These are phyloP conservation scores for Parascotia fuliginaria DNA, from an alignment of 2,888 invertebrate genomes.

Conservation along the genomic window DNA sequence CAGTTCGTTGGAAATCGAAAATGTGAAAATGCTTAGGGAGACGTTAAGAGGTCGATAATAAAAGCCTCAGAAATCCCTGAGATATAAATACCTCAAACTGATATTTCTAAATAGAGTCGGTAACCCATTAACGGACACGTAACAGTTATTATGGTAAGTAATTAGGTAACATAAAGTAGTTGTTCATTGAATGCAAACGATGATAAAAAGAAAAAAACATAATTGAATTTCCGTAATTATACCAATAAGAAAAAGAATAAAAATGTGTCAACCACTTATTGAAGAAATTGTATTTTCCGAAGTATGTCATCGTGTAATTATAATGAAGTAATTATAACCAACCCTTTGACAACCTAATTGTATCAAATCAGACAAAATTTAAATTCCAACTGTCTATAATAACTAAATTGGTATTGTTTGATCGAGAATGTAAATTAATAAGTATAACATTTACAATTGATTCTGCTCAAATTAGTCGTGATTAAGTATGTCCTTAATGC, in stretches of 20 bases:
- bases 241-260: constrained; percentile 8
- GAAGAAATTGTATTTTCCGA: constrained; percentile 4
- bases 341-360: constrained; percentile 37
- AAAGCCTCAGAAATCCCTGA: neutral
- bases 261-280: constrained; percentile 6
- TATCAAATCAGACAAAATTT: constrained; percentile 44
- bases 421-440: no score
- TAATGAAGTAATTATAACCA: constrained; percentile 4
- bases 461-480: no score
- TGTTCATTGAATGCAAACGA: constrained; percentile 8
- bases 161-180: constrained; percentile 15
- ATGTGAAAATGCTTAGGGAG: no score
- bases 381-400: constrained; percentile 50
- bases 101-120: neutral
- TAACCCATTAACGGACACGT: neutral
- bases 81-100: neutral
- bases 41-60: no score
- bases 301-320: neutral
- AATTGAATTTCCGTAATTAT: constrained; percentile 13
- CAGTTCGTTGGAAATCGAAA: no score
- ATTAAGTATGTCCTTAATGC: no score
- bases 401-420: constrained; percentile 51
- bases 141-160: neutral
- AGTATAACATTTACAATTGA: no score
- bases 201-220: constrained; percentile 3